Base-by-base conservation (phyloP, 1,140 invertebrate species). In the Melitaea cinxia region DNA sequence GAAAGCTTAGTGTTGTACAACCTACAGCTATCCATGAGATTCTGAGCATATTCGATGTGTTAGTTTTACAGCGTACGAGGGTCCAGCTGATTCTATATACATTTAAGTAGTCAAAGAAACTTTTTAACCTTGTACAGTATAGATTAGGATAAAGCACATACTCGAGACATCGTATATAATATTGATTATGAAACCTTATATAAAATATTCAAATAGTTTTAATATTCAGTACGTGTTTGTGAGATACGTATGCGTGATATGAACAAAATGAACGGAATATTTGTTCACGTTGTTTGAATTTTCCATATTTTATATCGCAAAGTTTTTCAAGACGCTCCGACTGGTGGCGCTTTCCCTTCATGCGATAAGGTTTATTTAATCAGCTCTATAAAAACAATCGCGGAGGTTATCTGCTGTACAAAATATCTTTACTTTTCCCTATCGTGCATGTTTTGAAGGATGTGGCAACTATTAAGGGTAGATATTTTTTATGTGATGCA, bases 361-460 rank as follows among this genome's bases (percentile, higher is more conserved):
- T 0, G 5, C 12, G 42, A 47, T 47, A 23, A 5, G 10, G 23
- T 23, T 47, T 14, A n/a, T 47, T 47, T 47, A 17, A 47, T 47
- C 42, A 47, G 28, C 52, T n/a, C 28, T 28, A 28, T 54, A 30
- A 23, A 47, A 12, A 23, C 28, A 54, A 54, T 19, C 26, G 6
- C 26, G n/a, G 2, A 6, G 50, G 28, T 14, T 33, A 50, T 56
- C 52, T 26, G 4, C 52, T 28, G 37, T 42, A 61, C 56, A 45
- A 67, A 55, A 67, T 67, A 67, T 66, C 45, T 52, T 35, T 24
- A 12, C 42, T 54, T 37, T 47, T 10, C 19, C 5, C 23, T 47
- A 6, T 45, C 15, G 14, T 14, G 1, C 3, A 15, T 17, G 14
- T 33, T 37, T 37, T 6, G 30, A 6, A 33, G 30, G 30, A 33